phyloP scores from a whole-genome alignment of 2,113 vertebrate genomes.

The Reinhardtius hippoglossoides region DNA sequence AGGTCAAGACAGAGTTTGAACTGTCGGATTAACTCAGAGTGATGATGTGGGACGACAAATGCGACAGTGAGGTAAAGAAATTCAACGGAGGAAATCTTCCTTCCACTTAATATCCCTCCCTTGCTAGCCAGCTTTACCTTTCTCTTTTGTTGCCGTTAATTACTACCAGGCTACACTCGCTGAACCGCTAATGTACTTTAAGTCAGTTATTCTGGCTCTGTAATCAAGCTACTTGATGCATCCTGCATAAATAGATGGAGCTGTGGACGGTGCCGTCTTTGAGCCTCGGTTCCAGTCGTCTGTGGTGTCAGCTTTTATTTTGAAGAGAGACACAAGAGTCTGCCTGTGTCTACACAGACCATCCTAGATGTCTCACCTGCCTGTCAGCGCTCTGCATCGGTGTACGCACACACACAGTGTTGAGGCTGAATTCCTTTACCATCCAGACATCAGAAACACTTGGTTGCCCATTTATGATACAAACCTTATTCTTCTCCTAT shows the following conservation, averaged over 20 bases:
- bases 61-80: neutral
- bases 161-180: neutral
- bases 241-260: neutral
- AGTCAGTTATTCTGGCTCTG: slow-evolving; percentile 1
- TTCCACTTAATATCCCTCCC: neutral
- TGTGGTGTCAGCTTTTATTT: slow-evolving; percentile 42
- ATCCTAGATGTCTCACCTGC: slow-evolving; percentile 74
- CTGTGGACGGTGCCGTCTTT: neutral
- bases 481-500: neutral
- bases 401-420: slow-evolving; percentile 9
- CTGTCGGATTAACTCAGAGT: slow-evolving; percentile 2
- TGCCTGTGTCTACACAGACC: slow-evolving; percentile 56
- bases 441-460: slow-evolving; percentile 6
- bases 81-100: slow-evolving; percentile 5
- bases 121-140: neutral
- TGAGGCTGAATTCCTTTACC: slow-evolving; percentile 34
- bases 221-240: neutral
- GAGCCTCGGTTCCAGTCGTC: slow-evolving; percentile 22
- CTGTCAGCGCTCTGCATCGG: slow-evolving; percentile 38
- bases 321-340: slow-evolving; percentile 51
- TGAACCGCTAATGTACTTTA: neutral
- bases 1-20: slow-evolving; percentile 39
- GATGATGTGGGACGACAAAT: neutral
- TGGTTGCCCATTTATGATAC: neutral
- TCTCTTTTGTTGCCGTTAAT: neutral